Base-by-base conservation (phyloP, 2,797 vertebrate species). In the Micromesistius poutassou region DNA sequence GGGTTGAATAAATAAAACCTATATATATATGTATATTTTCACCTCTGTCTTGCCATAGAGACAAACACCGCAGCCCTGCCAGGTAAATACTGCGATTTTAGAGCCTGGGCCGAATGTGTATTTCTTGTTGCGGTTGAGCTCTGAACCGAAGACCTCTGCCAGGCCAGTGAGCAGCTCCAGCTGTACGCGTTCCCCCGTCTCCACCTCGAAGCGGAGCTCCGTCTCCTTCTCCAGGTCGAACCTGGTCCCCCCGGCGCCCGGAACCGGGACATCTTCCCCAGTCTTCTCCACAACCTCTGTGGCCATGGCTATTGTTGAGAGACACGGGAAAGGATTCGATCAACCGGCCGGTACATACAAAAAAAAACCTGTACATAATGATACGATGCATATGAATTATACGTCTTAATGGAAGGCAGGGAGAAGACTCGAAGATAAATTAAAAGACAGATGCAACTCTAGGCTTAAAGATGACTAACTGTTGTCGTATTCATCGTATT, bases 51-150 rank as follows among this genome's bases (percentile, higher is more conserved):
- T 97, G 72, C 98, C 98, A 1, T 94, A 96, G 38, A 99, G 94
- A 77, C 96, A 96, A 25, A 99, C 91, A 16, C 94, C 95, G 87
- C 98, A 99, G 80, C 98, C 96, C 40, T 99, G 98, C 98, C 98
- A 99, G 19, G 98, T 99, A 88, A 99, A 99, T 70, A 99, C 97
- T 0, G 98, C 97, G 22, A 97, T 97, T 87, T 98, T 98, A 71
- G 97, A 96, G 0, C 98, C 97, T 0, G 96, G 94, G 3, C 97
- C 97, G 73, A 99, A 99, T 0, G 92, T 94, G 90, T 99, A 99
- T 82, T 97, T 98, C 91, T 98, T 99, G 90, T 98, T 99, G 73
- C 96, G 95, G 80, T 98, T 99, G 66, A 99, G 93, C 84, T 99
- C 98, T 0, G 97, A 98, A 38, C 97, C 97, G 40, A 98, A 99